Base-by-base conservation (phyloP, 2,888 invertebrate species). In the Ormia ochracea region DNA sequence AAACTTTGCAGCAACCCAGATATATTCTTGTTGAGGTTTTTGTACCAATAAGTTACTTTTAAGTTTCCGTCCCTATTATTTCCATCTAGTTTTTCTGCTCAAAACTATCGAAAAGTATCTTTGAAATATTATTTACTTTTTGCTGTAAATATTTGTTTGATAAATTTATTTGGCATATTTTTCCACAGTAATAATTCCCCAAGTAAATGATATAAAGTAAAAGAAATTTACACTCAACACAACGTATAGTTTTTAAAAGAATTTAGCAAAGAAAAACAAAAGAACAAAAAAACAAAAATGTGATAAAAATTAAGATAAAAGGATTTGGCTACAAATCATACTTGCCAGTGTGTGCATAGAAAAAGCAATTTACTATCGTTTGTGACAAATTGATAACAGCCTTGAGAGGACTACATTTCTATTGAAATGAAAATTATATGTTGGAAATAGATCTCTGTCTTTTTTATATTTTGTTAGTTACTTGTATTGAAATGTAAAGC, bases 131-230 rank as follows among this genome's bases (percentile, higher is more conserved):
- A 33, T 59, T 54, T 59, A 36, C 26, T 68, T 76, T 75, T 28
- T 38, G n/a, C 12, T 31, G 33, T 26, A 41, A 19, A 14, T 28
- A 33, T 59, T 50, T 23, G 21, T 31, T 50, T 43, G 19, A 68
- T 61, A 68, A 68, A 75, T 69, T 33, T 58, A 54, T 61, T 76
- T 76, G 68, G 61, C 54, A 76, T 54, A 21, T 36, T 52, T 61
- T 61, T 26, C 14, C 9, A 1, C 14, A 76, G 61, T 68, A 61
- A 63, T 48, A 61, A 48, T 63, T 63, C 21, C 56, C 36, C 54
- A 61, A 45, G 68, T 61, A 76, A 61, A 54, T 61, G 59, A 54
- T 31, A 45, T 12, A 45, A 45, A 61, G 36, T 6, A n/a, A 68
- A 61, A 48, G 17, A 56, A 61, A 23, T 12, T n/a, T 66, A 41